Percentiles rank a stretch among this genome's conserved stretches.
Conservation (phyloP, 2,113 vertebrate species). For the Etheostoma cragini region DNA sequence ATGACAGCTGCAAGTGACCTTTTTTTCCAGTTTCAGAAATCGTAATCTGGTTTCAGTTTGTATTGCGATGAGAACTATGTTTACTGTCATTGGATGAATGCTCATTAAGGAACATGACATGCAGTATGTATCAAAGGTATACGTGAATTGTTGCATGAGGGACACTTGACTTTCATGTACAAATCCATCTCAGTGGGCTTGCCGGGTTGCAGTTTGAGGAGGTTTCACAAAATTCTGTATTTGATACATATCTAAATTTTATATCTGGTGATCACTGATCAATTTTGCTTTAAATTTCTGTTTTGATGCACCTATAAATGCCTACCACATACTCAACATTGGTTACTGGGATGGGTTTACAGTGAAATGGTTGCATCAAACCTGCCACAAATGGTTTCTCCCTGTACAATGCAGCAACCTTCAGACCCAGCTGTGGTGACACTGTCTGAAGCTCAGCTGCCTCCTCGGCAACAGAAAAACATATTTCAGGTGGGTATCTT, state of each 20-base stretch:
- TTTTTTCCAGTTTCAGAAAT: slow-evolving; percentile 9
- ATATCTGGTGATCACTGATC: not conserved
- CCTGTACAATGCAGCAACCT: slow-evolving; percentile 81
- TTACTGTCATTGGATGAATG: not conserved
- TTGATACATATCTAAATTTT: not conserved
- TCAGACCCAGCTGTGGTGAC: slow-evolving; percentile 88
- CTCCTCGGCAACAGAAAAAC: slow-evolving; percentile 88
- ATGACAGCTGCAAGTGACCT: slow-evolving; percentile 13
- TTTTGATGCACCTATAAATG: not conserved
- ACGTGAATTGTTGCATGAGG: slow-evolving; percentile 50
- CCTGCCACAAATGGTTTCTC: not conserved
- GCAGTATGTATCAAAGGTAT: not conserved
- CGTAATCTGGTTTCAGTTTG: not conserved
- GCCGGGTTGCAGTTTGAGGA: slow-evolving; percentile 1
- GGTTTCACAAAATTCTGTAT: not conserved
- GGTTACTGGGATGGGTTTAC: slow-evolving; percentile 24
- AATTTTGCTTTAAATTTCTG: not conserved
- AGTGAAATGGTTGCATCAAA: not conserved
- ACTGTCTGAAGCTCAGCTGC: slow-evolving; percentile 85
- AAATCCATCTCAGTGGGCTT: slow-evolving; percentile 11
- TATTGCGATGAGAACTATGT: not conserved
- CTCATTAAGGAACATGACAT: not conserved
- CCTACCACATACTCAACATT: not conserved
- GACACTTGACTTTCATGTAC: slow-evolving; percentile 8
- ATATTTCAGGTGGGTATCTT: slow-evolving; percentile 90